Conservation (phyloP, 2,113 vertebrate genomes). For the Gadus chalcogrammus region DNA sequence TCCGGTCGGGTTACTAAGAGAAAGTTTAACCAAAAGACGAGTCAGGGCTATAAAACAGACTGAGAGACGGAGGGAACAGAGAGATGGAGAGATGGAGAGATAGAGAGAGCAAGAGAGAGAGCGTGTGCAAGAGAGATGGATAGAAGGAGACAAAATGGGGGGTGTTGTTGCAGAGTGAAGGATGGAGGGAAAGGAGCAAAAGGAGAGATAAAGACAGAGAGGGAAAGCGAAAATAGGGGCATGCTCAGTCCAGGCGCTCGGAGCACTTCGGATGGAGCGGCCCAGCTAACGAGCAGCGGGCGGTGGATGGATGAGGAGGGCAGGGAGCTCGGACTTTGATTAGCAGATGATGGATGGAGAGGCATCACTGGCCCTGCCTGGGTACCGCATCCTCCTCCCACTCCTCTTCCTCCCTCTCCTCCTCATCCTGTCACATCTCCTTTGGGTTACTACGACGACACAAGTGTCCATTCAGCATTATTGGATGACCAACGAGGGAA, state of each 20-base stretch:
- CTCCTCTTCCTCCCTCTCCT: slow-evolving; percentile 12
- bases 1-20: slow-evolving; percentile 64
- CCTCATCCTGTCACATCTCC: slow-evolving; percentile 52
- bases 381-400: slow-evolving; percentile 36
- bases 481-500: slow-evolving; percentile 51
- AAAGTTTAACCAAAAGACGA: slow-evolving; percentile 62
- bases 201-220: slow-evolving; percentile 34
- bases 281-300: slow-evolving; percentile 52
- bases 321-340: slow-evolving; percentile 56
- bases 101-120: slow-evolving; percentile 8
- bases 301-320: slow-evolving; percentile 42
- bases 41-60: too few relatives aligned
- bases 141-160: slow-evolving; percentile 7
- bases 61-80: neutral
- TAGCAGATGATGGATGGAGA: slow-evolving; percentile 50
- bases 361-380: slow-evolving; percentile 31
- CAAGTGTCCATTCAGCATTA: slow-evolving; percentile 65
- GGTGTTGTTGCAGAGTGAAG: slow-evolving; percentile 53
- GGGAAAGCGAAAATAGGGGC: slow-evolving; percentile 38
- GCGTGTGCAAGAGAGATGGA: slow-evolving; percentile 22
- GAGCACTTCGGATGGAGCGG: slow-evolving; percentile 51
- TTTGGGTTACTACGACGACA: slow-evolving; percentile 56
- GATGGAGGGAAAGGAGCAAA: slow-evolving; percentile 34
- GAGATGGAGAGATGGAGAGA: slow-evolving; percentile 31
- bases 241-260: slow-evolving; percentile 40